Evolutionary conservation across 2,113 vertebrate species (phyloP), one percentile per base, ranked within the genome.

Genomic region (Clarias batrachus): DNA sequence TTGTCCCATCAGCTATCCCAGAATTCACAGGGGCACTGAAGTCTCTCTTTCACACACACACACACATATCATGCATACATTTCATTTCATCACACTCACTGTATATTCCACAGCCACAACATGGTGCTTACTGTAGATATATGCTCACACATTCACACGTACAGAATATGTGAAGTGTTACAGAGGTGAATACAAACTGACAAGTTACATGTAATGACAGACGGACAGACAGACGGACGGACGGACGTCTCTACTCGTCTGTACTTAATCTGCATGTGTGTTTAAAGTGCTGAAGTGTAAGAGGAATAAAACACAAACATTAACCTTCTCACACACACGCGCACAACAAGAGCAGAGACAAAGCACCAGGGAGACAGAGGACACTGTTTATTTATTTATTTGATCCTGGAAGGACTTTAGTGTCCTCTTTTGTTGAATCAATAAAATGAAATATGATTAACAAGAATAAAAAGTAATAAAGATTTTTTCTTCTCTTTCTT

Each of bases 1-100:
- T 89, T 74, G 37, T 52, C 71, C 41, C 41, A 52, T 74, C 71
- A 41, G 6, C 41, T 52, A 93, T 91, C 91, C 90, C 91, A 89
- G 90, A 85, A 85, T 85, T 70, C 82, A 74, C 85, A 90, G 78
- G 85, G 90, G 41, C 41, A 52, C 68, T 71, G 68, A 41, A 41
- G 33, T 41, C 68, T 17, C 66, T 12, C 25, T 12, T 5, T 7
- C 66, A 7, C 27, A 8, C 27, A 17, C 14, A 16, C 66, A 30
- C 66, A 30, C 13, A 19, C 68, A 66, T 23, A 65, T n/a, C 62
- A n/a, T n/a, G 13, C 65, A 66, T 14, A 12, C 62, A 63, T 63
- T 63, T 11, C 3, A n/a, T 66, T 66, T 66, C 4, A 66, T 66
- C 27, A 66, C 63, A 66, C 63, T 27, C 25, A 11, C 12, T n/a